Percentiles rank a stretch among this genome's conserved stretches.
Conservation (phyloP, 23 tunicate genomes). For the Oikopleura dioica region DNA sequence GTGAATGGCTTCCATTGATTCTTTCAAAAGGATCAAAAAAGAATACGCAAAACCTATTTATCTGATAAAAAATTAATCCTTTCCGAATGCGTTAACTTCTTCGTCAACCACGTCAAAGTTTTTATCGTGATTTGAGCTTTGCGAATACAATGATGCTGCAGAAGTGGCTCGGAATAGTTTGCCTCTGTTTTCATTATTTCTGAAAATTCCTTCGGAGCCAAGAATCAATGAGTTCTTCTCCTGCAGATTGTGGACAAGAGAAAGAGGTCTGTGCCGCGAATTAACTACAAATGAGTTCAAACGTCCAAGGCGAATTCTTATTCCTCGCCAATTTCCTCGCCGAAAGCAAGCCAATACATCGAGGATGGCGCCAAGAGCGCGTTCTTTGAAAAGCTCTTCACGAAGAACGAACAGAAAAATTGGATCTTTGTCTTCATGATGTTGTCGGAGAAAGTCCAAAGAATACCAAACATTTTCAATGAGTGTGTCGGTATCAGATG, state of each 20-base stretch:
- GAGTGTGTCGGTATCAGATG: conserved; percentile 63
- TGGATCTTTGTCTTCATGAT: conserved; percentile 54
- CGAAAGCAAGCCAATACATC: conserved; percentile 17
- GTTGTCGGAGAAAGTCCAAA: conserved; percentile 36
- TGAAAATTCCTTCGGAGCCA: background rate
- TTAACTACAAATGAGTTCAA: background rate
- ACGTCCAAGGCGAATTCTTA: background rate
- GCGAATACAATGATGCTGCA: background rate
- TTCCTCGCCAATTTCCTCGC: background rate
- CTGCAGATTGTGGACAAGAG: no score
- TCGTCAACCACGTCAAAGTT: background rate
- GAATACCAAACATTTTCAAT: conserved; percentile 49
- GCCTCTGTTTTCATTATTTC: background rate
- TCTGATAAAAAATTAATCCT: no score
- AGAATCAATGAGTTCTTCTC: no score
- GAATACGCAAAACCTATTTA: no score
- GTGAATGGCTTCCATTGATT: background rate
- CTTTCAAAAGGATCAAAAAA: no score
- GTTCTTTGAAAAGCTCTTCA: conserved; percentile 39
- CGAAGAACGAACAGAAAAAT: conserved; percentile 46
- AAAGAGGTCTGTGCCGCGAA: no score
- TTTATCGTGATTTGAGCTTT: background rate
- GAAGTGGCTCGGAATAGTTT: background rate
- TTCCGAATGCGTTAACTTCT: background rate
- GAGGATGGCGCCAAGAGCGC: conserved; percentile 34